A percentile compares a stretch with the other conserved stretches of the same genome.
Evolutionary conservation across 2,113 vertebrate species (phyloP).

Genomic region (Micronycteris hirsuta): DNA sequence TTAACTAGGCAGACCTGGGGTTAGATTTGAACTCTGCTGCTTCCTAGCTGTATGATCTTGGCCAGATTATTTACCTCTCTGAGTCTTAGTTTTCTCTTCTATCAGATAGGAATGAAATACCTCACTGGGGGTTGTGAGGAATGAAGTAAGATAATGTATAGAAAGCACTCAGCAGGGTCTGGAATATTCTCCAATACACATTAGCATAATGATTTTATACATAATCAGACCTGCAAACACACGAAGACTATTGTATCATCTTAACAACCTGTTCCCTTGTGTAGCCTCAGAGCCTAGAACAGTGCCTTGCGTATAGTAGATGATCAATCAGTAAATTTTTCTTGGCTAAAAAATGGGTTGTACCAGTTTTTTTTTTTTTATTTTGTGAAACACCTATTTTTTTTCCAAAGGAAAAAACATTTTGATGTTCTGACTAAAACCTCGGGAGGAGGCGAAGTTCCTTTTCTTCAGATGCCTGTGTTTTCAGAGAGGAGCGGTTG

Average conservation of each 20-base stretch:
- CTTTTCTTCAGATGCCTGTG: neutral
- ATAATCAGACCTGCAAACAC: neutral
- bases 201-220: neutral
- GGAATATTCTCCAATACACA: neutral
- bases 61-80: neutral
- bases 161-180: neutral
- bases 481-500: neutral
- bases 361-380: neutral
- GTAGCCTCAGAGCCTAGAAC: neutral
- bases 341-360: neutral
- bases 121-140: neutral
- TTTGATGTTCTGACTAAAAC: neutral
- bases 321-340: neutral
- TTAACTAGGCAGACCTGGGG: neutral
- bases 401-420: neutral
- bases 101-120: neutral
- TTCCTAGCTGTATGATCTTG: neutral
- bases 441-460: neutral
- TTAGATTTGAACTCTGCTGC: neutral
- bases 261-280: neutral
- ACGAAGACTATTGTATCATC: no score
- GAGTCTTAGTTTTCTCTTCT: neutral
- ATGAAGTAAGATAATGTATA: neutral
- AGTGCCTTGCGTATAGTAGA: neutral
- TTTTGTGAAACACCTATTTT: neutral